Conservation (phyloP, 2,797 vertebrate species). For the Microctenopoma steveboyesi region DNA sequence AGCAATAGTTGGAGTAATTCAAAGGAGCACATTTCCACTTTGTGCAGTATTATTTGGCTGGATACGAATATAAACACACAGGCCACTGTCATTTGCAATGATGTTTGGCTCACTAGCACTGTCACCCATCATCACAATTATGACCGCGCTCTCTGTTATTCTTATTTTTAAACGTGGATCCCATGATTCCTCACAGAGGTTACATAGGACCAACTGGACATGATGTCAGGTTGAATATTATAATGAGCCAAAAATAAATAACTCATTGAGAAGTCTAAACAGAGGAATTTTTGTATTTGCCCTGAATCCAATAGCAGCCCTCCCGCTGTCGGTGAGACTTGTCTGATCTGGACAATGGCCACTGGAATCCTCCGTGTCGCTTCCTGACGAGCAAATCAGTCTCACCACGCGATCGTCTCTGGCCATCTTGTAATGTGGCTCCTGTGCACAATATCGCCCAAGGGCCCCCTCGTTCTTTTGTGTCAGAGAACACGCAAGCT, state of each 20-base stretch:
- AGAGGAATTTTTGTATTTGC: constrained; percentile 73
- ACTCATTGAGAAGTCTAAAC: constrained; percentile 77
- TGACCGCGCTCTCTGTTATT: constrained; percentile 56
- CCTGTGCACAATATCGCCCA: constrained; percentile 62
- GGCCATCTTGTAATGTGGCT: constrained; percentile 64
- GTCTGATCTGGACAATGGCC: constrained; percentile 76
- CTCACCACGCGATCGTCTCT: constrained; percentile 60
- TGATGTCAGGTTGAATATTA: constrained; percentile 82
- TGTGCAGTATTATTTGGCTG: constrained; percentile 52
- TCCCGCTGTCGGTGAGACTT: constrained; percentile 65
- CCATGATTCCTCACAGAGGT: constrained; percentile 76
- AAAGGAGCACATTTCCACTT: constrained; percentile 69
- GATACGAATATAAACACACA: constrained; percentile 69
- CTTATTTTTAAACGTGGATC: constrained; percentile 77
- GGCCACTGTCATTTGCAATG: constrained; percentile 75
- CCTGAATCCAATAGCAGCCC: constrained; percentile 73
- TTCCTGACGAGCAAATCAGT: constrained; percentile 76
- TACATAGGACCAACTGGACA: constrained; percentile 77
- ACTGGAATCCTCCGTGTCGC: constrained; percentile 62
- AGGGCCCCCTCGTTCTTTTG: constrained; percentile 73
- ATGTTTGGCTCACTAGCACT: constrained; percentile 73
- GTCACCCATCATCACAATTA: constrained; percentile 82
- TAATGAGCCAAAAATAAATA: constrained; percentile 82
- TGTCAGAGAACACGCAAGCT: constrained; percentile 71
- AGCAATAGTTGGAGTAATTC: constrained; percentile 67